Evolutionary conservation across 2,888 invertebrate species (phyloP).

Genomic region (Liposcelis brunnea): DNA sequence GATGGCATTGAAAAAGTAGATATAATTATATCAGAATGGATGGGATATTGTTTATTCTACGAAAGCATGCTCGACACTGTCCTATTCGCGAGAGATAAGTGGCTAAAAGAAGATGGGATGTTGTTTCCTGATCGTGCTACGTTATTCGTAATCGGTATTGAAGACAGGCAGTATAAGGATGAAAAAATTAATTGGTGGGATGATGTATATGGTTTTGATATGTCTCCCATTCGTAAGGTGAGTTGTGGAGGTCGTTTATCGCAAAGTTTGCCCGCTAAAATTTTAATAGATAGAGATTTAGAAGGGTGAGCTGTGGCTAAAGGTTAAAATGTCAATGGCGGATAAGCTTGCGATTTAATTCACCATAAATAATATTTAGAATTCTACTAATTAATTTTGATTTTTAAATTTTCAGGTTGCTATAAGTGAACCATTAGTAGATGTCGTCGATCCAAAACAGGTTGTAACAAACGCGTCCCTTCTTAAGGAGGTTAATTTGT

Average conservation of each 20-base stretch:
- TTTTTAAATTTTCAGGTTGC: constrained; percentile 30
- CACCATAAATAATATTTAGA: too few species aligned
- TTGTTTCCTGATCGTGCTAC: constrained; percentile 51
- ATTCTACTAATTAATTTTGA: too few species aligned
- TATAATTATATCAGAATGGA: constrained; percentile 72
- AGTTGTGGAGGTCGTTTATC: too few species aligned
- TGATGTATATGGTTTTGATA: constrained; percentile 98
- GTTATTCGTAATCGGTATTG: constrained; percentile 81
- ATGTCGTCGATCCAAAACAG: constrained; percentile 97
- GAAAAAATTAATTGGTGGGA: constrained; percentile 99
- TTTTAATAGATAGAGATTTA: too few species aligned
- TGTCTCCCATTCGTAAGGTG: constrained; percentile 95
- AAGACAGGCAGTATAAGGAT: constrained; percentile 98
- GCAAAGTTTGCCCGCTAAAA: too few species aligned
- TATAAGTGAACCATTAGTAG: constrained; percentile 94
- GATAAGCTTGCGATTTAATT: too few species aligned
- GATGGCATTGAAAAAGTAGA: constrained; percentile 84
- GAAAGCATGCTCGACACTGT: constrained; percentile 99
- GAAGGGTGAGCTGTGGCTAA: too few species aligned
- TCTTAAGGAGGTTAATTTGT: constrained; percentile 94
- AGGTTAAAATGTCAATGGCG: too few species aligned
- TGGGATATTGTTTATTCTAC: constrained; percentile 82
- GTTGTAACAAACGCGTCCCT: constrained; percentile 91
- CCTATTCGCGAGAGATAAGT: constrained; percentile 93
- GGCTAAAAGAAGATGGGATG: constrained; percentile 73